Evolutionary conservation across 2,888 invertebrate genomes (phyloP), one percentile per base, ranked within the genome.

Genomic region (Eristalinus aeneus): DNA sequence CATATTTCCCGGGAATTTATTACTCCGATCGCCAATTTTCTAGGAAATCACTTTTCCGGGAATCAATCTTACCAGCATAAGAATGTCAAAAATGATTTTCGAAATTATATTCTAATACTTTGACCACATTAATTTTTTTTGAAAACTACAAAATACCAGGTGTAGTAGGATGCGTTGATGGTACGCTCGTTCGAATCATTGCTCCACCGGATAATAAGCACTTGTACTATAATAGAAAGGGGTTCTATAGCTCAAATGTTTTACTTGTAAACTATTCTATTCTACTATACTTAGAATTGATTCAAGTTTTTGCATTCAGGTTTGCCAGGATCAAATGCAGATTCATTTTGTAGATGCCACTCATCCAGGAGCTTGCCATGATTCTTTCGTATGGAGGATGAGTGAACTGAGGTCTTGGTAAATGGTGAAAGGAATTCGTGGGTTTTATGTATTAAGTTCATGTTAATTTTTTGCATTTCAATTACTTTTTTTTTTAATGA

Each of bases 141-240:
- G 56, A 56, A 60, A 72, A 83, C 53, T 27, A 46, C 60, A 58
- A 58, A n/a, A 71, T 81, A 31, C 76, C 81, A 27, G 61, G 72
- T 10, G 36, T 63, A 31, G 54, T 75, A 31, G 71, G 58, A 16
- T 69, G 81, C 36, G 67, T 72, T 10, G 58, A 73, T 53, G 76
- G 31, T 3, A 79, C 72, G 1, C 80, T 68, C n/a, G 46, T 72
- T 11, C 16, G 63, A 23, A 63, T 76, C 16, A 72, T 67, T 11
- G 39, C 65, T 46, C 68, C 72, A 11, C 60, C 69, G 75, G 64
- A 69, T 53, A 77, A 76, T 20, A 80, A 83, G 69, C 87, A 83
- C 71, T 79, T 79, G 32, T 64, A 73, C 56, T 84, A 79, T 32
- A 82, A 77, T 36, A 53, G 60, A 71, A 82, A 76, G 34, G 76